These are phyloP conservation scores for Eristalis pertinax DNA, from an alignment of 2,888 invertebrate genomes.

Conservation along the genomic window DNA sequence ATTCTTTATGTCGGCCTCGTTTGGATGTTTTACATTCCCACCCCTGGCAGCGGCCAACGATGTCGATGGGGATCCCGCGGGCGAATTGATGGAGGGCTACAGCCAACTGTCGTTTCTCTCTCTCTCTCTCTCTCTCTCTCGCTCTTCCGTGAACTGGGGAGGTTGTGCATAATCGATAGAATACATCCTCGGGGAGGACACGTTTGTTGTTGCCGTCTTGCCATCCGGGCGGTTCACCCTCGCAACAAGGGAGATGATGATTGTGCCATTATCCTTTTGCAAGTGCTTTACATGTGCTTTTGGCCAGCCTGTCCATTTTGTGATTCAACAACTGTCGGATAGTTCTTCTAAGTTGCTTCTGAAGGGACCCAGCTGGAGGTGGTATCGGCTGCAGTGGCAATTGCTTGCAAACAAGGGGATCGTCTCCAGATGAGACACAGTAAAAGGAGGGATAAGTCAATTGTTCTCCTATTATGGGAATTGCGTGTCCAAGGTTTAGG, in stretches of 20 bases:
- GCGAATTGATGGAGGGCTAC: neutral
- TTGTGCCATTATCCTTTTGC: neutral
- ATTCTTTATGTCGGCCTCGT: neutral
- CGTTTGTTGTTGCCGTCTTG: neutral
- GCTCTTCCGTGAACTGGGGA: neutral
- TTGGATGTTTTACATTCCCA: neutral
- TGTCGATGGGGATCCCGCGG: neutral
- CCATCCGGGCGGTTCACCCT: neutral
- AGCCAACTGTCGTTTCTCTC: neutral
- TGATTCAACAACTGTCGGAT: neutral
- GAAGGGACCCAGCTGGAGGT: neutral
- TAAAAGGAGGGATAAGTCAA: neutral
- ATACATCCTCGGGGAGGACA: neutral
- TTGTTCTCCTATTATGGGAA: neutral
- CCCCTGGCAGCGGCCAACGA: neutral
- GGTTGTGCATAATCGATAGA: neutral
- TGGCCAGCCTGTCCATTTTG: neutral
- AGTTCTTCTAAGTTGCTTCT: neutral
- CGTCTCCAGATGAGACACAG: neutral
- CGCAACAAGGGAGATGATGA: neutral
- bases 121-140: neutral
- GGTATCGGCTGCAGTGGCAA: neutral
- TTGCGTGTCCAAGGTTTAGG: neutral
- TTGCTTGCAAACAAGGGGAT: neutral
- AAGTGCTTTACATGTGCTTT: neutral